A percentile compares a stretch with the other conserved stretches of the same genome.
These are phyloP conservation scores for Plagiodera versicolora DNA, from an alignment of 2,888 invertebrate genomes.

Conservation along the genomic window DNA sequence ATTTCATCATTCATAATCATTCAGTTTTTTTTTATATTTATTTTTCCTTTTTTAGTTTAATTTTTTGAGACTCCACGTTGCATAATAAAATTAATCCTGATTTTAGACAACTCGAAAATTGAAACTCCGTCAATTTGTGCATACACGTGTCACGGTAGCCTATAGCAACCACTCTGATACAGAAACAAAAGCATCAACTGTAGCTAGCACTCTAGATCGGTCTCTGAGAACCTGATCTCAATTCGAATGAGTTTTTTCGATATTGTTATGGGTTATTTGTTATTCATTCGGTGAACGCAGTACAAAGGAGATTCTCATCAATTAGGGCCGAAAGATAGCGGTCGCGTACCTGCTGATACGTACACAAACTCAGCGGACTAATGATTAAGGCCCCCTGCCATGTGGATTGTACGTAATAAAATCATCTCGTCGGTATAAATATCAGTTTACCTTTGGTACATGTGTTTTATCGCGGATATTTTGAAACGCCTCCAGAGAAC, in stretches of 20 bases:
- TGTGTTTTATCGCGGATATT: background rate
- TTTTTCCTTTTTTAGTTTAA: too few relatives aligned
- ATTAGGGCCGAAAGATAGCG: slow-evolving; percentile 42
- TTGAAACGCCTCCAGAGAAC: background rate
- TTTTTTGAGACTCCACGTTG: too few relatives aligned
- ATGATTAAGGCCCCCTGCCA: slow-evolving; percentile 48
- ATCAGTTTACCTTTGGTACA: slow-evolving; percentile 51
- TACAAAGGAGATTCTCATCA: slow-evolving; percentile 43
- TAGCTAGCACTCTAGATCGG: too few relatives aligned
- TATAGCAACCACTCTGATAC: too few relatives aligned
- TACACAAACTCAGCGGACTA: slow-evolving; percentile 46
- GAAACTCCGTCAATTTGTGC: too few relatives aligned
- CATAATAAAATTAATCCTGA: too few relatives aligned
- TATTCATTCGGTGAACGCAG: slow-evolving; percentile 31
- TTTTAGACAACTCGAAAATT: too few relatives aligned
- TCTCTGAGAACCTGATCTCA: background rate
- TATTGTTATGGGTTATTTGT: slow-evolving; percentile 33
- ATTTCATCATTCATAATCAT: too few relatives aligned
- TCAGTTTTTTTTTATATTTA: too few relatives aligned
- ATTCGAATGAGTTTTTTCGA: slow-evolving; percentile 13
- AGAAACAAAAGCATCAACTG: too few relatives aligned
- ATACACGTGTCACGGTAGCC: too few relatives aligned
- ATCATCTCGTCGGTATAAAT: slow-evolving; percentile 55
- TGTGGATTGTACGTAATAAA: slow-evolving; percentile 50
- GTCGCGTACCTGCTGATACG: slow-evolving; percentile 50